These are phyloP conservation scores for Calliopum simillimum DNA, from an alignment of 2,888 invertebrate species.

Conservation along the genomic window DNA sequence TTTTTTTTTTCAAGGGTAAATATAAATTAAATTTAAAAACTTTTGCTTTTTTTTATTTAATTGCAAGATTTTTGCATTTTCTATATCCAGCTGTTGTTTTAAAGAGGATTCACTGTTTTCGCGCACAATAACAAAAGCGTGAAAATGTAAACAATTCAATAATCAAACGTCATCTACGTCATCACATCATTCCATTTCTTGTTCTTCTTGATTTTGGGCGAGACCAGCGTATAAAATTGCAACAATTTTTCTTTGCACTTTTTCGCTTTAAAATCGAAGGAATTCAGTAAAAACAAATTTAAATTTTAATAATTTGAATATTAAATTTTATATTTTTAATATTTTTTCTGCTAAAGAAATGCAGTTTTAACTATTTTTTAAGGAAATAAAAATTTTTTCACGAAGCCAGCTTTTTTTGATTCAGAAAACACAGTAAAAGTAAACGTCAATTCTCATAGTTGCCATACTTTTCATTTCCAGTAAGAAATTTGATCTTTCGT, in stretches of 20 bases:
- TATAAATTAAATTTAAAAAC: not conserved
- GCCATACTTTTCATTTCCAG: no score
- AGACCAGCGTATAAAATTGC: not conserved
- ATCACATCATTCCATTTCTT: constrained; percentile 11
- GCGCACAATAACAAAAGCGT: no score
- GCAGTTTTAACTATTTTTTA: not conserved
- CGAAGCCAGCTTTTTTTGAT: no score
- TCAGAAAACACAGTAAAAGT: no score
- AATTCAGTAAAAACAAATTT: not conserved
- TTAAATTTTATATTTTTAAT: not conserved
- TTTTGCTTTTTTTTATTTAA: not conserved
- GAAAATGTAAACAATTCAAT: not conserved
- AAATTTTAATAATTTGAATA: no score
- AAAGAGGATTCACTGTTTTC: no score
- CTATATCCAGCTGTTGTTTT: not conserved
- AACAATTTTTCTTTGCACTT: not conserved
- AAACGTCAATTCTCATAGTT: no score
- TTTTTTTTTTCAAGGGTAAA: not conserved
- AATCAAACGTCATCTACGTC: not conserved
- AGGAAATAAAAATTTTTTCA: not conserved
- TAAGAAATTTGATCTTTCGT: no score
- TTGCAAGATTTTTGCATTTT: not conserved
- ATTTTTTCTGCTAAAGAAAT: no score
- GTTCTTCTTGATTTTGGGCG: not conserved
- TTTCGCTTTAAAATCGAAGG: not conserved